Conservation (phyloP, 2,888 invertebrate genomes). For the Erebia epiphron region DNA sequence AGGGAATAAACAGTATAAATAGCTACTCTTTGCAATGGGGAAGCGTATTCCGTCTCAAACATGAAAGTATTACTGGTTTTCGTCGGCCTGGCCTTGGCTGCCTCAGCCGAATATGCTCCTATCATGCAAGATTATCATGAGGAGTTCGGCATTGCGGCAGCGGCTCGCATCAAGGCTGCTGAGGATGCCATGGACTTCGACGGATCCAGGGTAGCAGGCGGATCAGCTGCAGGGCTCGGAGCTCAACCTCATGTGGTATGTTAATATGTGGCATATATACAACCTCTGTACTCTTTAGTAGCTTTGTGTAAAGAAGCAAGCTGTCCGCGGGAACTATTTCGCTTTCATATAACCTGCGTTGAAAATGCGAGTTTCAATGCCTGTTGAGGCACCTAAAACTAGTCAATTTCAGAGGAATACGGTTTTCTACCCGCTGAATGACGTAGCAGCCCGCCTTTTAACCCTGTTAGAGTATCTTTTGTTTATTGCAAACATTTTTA, state of each 20-base stretch:
- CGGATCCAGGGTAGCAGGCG: conserved; percentile 13
- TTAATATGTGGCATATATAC: not conserved
- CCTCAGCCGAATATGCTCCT: conserved; percentile 7
- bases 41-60: not conserved
- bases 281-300: no score
- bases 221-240: not conserved
- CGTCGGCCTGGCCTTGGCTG: conserved; percentile 1
- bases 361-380: no score
- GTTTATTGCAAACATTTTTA: no score
- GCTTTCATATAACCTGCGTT: no score
- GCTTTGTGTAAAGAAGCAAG: no score
- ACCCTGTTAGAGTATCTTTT: no score
- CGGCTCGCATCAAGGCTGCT: conserved; percentile 4
- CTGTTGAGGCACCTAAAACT: no score
- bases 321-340: no score
- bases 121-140: conserved; percentile 17
- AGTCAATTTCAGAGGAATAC: no score
- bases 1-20: not conserved
- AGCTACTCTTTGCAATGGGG: not conserved
- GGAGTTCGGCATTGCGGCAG: conserved; percentile 9
- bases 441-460: no score
- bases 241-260: conserved; percentile 8
- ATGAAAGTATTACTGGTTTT: conserved; percentile 10
- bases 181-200: conserved; percentile 23
- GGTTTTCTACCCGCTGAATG: no score